phyloP scores from a whole-genome alignment of 2,113 vertebrate genomes.

The Dissostichus mawsoni region DNA sequence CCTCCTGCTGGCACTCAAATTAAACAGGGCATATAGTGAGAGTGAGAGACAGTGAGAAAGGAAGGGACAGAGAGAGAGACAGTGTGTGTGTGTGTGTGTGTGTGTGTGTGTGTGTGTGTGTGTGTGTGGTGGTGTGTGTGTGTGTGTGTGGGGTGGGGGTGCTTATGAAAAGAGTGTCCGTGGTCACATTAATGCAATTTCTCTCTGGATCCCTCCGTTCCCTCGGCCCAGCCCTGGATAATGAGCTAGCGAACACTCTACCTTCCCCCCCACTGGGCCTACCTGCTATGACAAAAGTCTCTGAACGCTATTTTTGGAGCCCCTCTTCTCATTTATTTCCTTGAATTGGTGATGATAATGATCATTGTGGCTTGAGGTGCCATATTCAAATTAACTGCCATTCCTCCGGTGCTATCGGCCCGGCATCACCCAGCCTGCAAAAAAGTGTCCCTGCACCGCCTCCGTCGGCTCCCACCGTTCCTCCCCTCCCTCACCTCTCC shows the following conservation, averaged over 20 bases:
- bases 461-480: slow-evolving; percentile 10
- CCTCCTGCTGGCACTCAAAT: slow-evolving; percentile 85
- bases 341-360: slow-evolving; percentile 89
- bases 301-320: slow-evolving; percentile 85
- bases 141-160: slow-evolving; percentile 7
- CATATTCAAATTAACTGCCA: slow-evolving; percentile 89
- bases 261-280: slow-evolving; percentile 75
- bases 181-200: slow-evolving; percentile 84
- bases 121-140: too few relatives aligned
- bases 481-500: slow-evolving; percentile 60
- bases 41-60: slow-evolving; percentile 49
- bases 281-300: slow-evolving; percentile 85
- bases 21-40: slow-evolving; percentile 73
- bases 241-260: slow-evolving; percentile 73
- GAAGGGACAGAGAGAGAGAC: slow-evolving; percentile 4
- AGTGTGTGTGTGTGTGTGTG: slow-evolving; percentile 32
- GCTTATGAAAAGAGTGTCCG: slow-evolving; percentile 77
- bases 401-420: slow-evolving; percentile 83
- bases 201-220: slow-evolving; percentile 73
- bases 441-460: slow-evolving; percentile 64
- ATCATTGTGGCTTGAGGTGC: slow-evolving; percentile 88
- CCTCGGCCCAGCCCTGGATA: slow-evolving; percentile 77
- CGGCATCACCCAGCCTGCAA: slow-evolving; percentile 77
- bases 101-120: slow-evolving; percentile 13
- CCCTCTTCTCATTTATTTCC: slow-evolving; percentile 88